Base-by-base conservation (phyloP, 1,140 invertebrate species). In the Eueides isabella region DNA sequence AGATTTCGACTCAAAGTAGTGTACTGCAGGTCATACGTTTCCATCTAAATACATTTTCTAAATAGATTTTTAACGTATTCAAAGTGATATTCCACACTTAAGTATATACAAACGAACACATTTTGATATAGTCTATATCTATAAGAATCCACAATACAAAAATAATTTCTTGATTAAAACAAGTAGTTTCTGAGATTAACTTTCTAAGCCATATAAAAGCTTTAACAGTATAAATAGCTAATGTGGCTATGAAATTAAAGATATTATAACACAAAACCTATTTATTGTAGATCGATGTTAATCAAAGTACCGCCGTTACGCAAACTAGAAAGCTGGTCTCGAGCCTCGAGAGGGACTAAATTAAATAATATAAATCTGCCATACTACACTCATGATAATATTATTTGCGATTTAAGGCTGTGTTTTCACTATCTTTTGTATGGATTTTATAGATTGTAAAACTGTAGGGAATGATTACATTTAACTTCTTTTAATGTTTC, bases 301-400 rank as follows among this genome's bases (percentile, higher is more conserved):
- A 55, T 55, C 48, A 55, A 55, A 55, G 62, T 72, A 55, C 70
- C 61, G 33, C 11, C 41, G 62, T 72, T 66, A 72, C 70, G 70
- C 70, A 72, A 72, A 72, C 19, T 41, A 71, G 70, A 72, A 72
- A 72, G 70, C 35, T 63, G 61, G 26, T 55, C 61, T 41, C 67
- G 5, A 55, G 16, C 28, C 67, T 23, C 62, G 14, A 55, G 28
- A 66, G 70, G 70, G 38, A 65, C 62, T 28, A 35, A 48, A 65
- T 65, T 64, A 72, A 72, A 38, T 38, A 38, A 38, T 38, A 72
- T 72, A 72, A 72, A 72, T 72, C 63, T 72, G 63, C 70, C 63
- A 72, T 66, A 48, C 7, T 66, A 48, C 7, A 65, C 35, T 33
- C 62, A 48, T 30, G 31, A 48, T 62, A 44, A 72, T 71, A 29